Evolutionary conservation across 2,113 vertebrate genomes (phyloP), one percentile per base, ranked within the genome.

Genomic region (Butorides virescens): DNA sequence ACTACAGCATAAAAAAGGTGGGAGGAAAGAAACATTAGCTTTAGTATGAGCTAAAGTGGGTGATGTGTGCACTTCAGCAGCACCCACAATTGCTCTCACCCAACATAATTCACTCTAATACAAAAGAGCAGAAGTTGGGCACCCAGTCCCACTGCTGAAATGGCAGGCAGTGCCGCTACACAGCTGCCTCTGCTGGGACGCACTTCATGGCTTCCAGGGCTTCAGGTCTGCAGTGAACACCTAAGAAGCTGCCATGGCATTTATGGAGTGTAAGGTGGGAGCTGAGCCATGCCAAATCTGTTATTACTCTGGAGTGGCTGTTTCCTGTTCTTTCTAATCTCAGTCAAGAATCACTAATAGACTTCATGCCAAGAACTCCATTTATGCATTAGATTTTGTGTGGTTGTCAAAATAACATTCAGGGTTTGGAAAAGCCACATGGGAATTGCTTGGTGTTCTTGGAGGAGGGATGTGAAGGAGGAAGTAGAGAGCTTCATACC

Each of bases 321-420:
- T 81, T 91, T 77, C 80, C 61, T 72, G 44, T 55, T 93, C 20
- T 68, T 30, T 65, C 29, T 74, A 86, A 92, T 75, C 42, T 78
- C 68, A 71, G n/a, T 63, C 61, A 85, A 89, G 83, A 89, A 72
- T 75, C 36, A 36, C 23, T 81, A 52, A 76, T 7, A 72, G 76
- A 87, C 34, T 61, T 63, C n/a, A 50, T 72, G 73, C 80, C 61
- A 95, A 89, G 47, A 92, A 52, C 56, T 92, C 52, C 47, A 63
- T 89, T 95, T 86, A 56, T 85, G 25, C 47, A 89, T 84, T 91
- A 92, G 47, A 78, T 63, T 78, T 77, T 87, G 7, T 72, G 61
- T 44, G 47, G 19, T 39, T 95, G 52, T 92, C 80, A 78, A 78
- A 95, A 85, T 56, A 89, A 36, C 26, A 37, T 61, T 94, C 50